phyloP scores from a whole-genome alignment of 2,888 invertebrate species.

The Habrosyne pyritoides region DNA sequence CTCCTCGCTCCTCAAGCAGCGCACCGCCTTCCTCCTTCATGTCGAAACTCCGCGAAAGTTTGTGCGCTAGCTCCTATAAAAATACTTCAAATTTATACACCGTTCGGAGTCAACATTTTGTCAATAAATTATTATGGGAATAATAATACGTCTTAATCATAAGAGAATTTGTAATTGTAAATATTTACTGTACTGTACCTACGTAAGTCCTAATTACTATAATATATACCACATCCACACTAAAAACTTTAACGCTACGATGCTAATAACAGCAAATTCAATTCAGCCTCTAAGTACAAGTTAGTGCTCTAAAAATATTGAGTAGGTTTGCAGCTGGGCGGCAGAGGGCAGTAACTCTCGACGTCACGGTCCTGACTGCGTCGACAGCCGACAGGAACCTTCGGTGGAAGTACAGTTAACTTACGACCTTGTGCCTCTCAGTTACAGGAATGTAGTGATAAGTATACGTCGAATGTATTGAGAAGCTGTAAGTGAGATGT shows the following conservation, averaged over 20 bases:
- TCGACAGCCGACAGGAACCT: conserved; percentile 19
- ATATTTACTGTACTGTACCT: conserved; percentile 9
- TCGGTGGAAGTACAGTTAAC: conserved; percentile 37
- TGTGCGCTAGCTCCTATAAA: conserved; percentile 92
- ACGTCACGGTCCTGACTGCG: conserved; percentile 35
- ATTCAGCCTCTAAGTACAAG: conserved; percentile 78
- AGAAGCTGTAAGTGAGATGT: conserved; percentile 83
- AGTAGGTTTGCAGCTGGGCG: conserved; percentile 76
- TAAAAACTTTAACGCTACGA: conserved; percentile 71
- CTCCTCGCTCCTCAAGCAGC: conserved; percentile 86
- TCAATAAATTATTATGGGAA: conserved; percentile 13
- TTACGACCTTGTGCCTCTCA: conserved; percentile 79
- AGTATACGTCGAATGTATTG: conserved; percentile 74
- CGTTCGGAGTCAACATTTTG: neutral
- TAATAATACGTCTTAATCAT: conserved; percentile 17
- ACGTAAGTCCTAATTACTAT: conserved; percentile 61
- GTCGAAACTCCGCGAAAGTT: conserved; percentile 93
- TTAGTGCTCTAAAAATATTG: conserved; percentile 72
- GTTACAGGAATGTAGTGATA: conserved; percentile 75
- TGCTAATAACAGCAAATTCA: conserved; percentile 74
- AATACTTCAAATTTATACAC: conserved; percentile 12
- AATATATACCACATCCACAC: conserved; percentile 76
- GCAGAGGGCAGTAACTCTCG: conserved; percentile 74
- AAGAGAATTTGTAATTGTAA: neutral
- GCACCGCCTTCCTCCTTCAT: conserved; percentile 93